Base-by-base conservation (phyloP, 1,140 invertebrate genomes). In the Drosophila prosaltans region DNA sequence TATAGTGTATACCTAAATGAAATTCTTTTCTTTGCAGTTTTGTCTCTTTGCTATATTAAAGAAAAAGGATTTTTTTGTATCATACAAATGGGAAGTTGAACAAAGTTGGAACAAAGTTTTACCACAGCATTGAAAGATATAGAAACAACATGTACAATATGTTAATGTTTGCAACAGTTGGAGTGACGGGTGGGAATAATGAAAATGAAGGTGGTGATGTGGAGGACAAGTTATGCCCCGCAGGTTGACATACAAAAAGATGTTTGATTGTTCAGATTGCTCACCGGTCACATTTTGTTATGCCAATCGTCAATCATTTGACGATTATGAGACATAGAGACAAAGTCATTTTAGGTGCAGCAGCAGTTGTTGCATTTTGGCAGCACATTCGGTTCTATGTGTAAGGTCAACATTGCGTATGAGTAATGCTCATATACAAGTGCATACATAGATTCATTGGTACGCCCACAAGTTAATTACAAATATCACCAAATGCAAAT, bases 381-480 rank as follows among this genome's bases (percentile, higher is more conserved):
- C 66, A 51, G 45, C 66, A 32, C 21, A 26, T 61, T 32, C 59
- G 24, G 67, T 57, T 66, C 45, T 51, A 51, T 51, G 67, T 36
- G 64, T 78, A 74, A 78, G 75, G 75, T 78, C 75, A 67, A 60
- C 72, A n/a, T 45, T 78, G 75, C 75, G 75, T 78, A 78, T 78
- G 75, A 78, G 75, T 78, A 78, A 78, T 78, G 55, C 24, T 10
- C 41, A 45, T 2, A 8, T 28, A 48, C 11, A 62, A 45, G 16
- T 48, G 5, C 4, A 51, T 9, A 45, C 7, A 55, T 11, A 51
- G 21, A 51, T 26, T 51, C 8, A 51, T 16, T 16, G 16, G 16
- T 16, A 51, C 45, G 45, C 45, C 45, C 45, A 51, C 45, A 51
- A 51, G 45, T 26, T 51, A 51, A 51, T 51, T 51, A 26, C 45